Evolutionary conservation across 1,140 invertebrate genomes (phyloP).

Genomic region (Coptotermes formosanus): DNA sequence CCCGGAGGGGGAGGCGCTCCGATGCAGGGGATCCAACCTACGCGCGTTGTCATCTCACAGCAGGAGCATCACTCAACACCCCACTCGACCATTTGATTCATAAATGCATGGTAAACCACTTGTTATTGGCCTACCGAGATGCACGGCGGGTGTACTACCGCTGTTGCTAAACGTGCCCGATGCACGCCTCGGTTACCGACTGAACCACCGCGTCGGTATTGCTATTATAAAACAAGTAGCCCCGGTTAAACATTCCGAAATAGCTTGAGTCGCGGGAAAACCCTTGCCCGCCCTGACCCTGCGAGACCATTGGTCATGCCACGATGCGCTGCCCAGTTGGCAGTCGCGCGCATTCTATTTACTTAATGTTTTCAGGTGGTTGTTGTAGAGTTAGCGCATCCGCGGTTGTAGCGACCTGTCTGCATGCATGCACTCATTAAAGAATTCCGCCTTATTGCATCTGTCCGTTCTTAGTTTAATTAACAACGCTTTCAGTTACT

Average conservation of each 20-base stretch:
- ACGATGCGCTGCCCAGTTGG: background rate
- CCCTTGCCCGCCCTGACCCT: background rate
- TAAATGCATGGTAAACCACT: background rate
- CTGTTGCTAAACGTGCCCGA: background rate
- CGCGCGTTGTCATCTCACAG: slow-evolving; percentile 40
- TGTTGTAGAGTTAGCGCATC: background rate
- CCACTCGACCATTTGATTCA: background rate
- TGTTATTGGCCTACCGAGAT: background rate
- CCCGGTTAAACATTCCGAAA: slow-evolving; percentile 10
- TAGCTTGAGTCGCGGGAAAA: slow-evolving; percentile 10
- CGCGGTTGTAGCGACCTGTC: no score
- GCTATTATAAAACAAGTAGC: background rate
- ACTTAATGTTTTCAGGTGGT: background rate
- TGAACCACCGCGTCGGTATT: background rate
- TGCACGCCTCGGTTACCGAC: background rate
- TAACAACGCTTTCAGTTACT: no score
- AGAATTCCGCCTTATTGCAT: no score
- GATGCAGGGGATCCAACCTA: slow-evolving; percentile 45
- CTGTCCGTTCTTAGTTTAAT: no score
- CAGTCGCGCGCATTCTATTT: background rate
- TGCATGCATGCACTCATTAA: no score
- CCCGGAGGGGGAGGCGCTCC: slow-evolving; percentile 40
- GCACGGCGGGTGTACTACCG: background rate
- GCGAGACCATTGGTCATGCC: background rate
- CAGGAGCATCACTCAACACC: background rate